Evolutionary conservation across 2,888 invertebrate species (phyloP), one percentile per base, ranked within the genome.

Genomic region (Leptodirus hochenwartii): DNA sequence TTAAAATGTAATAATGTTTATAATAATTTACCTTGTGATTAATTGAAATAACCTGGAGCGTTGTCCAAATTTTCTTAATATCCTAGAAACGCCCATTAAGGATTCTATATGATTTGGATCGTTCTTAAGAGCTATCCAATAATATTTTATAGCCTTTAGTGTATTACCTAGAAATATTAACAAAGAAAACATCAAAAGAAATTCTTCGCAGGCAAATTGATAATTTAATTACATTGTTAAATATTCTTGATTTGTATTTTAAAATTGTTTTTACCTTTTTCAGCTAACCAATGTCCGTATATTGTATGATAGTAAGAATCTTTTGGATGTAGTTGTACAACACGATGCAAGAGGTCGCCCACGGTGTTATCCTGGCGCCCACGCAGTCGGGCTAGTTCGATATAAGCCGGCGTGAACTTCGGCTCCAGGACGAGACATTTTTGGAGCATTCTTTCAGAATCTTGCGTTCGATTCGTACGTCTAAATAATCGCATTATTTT

Each of bases 241-340:
- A 27, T 20, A 10, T 14, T 15, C 8, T 27, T 27, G 26, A 14
- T 14, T 26, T 22, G 17, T 13, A 14, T 30, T 30, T 22, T 29
- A 11, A 17, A 17, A 25, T 22, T 27, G 20, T 13, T 37, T 46
- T 54, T 45, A 73, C 75, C 69, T 58, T 66, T 67, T 33, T 66
- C 66, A 34, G 63, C 62, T 15, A 73, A 61, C 71, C 79, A 80
- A 38, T 71, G 66, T 17, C 74, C 78, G 45, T 76, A 77, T 37
- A 76, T 63, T 23, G 74, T 62, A 17, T 69, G 64, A 43, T 76
- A 70, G 43, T 76, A 73, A 43, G 76, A 71, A 47, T 73, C 72
- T 29, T 51, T 54, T 0, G 74, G 71, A 41, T 77, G 74, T 29
- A 79, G 51, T 17, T 64, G 59, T n/a, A 72, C 58, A 13, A 76